Percentiles rank a stretch among this genome's conserved stretches.
These are phyloP conservation scores for Apotomis capreana DNA, from an alignment of 2,888 invertebrate species.

Conservation along the genomic window DNA sequence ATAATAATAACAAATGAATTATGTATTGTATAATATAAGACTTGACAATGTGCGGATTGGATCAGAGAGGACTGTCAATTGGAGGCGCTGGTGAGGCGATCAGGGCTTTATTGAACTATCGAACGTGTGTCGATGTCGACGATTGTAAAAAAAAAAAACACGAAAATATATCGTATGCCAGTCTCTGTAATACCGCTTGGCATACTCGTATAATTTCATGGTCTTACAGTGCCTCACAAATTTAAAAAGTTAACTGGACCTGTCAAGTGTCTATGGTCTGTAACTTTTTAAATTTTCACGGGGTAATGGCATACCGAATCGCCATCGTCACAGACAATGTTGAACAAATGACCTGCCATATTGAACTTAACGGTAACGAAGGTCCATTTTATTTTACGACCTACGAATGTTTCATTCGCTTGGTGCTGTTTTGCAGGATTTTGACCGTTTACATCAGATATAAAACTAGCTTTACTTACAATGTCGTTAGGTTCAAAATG, in stretches of 20 bases:
- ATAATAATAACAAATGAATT: conserved; percentile 80
- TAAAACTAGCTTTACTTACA: neutral
- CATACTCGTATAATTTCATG: neutral
- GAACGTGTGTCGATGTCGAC: neutral
- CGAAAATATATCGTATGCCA: neutral
- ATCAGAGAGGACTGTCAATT: conserved; percentile 72
- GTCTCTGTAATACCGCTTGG: neutral
- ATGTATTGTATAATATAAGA: conserved; percentile 73
- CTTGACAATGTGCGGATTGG: conserved; percentile 73
- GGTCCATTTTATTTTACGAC: neutral
- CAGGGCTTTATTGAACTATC: conserved; percentile 61
- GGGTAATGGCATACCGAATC: neutral
- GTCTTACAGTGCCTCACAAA: neutral
- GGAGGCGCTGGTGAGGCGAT: conserved; percentile 60
- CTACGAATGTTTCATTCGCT: neutral
- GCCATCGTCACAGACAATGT: neutral
- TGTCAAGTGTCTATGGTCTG: too few relatives aligned
- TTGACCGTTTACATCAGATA: neutral
- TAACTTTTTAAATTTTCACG: neutral
- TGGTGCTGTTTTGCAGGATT: neutral
- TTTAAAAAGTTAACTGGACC: neutral
- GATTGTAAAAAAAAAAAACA: neutral
- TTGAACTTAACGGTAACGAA: neutral
- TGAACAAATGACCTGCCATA: neutral
- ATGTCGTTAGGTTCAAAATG: conserved; percentile 2